These are phyloP conservation scores for Polyodon spathula DNA, from an alignment of 2,113 vertebrate species.

Conservation along the genomic window DNA sequence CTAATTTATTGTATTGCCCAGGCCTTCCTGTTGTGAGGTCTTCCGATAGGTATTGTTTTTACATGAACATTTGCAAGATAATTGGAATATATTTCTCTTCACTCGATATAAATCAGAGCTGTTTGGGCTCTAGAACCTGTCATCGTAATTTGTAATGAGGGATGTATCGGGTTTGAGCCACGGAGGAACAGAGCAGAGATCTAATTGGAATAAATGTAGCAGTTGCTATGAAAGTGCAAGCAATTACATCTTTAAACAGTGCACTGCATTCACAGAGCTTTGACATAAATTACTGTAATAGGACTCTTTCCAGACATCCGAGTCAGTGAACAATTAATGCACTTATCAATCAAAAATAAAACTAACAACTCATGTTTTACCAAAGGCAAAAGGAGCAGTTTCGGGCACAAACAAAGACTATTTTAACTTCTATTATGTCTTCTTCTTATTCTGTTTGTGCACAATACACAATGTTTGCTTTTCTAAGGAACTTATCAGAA, in stretches of 20 bases:
- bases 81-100: slow-evolving; percentile 6
- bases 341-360: slow-evolving; percentile 6
- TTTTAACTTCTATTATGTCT: too few species aligned
- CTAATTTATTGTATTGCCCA: too few species aligned
- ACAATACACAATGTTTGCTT: too few species aligned
- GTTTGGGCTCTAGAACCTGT: slow-evolving; percentile 3
- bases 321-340: slow-evolving; percentile 1
- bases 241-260: slow-evolving; percentile 9
- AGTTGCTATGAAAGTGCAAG: slow-evolving; percentile 6
- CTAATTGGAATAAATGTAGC: slow-evolving; percentile 9
- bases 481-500: too few species aligned
- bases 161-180: slow-evolving; percentile 7
- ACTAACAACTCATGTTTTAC: not conserved
- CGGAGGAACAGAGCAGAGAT: not conserved
- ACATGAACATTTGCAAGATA: too few species aligned
- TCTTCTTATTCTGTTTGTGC: too few species aligned
- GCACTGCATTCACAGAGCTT: slow-evolving; percentile 1
- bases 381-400: not conserved
- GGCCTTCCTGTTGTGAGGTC: too few species aligned
- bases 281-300: slow-evolving; percentile 8
- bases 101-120: slow-evolving; percentile 5
- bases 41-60: too few species aligned
- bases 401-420: too few species aligned
- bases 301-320: slow-evolving; percentile 1
- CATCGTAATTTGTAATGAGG: slow-evolving; percentile 3